Evolutionary conservation across 1,140 invertebrate species (phyloP).

Genomic region (Physella acuta): DNA sequence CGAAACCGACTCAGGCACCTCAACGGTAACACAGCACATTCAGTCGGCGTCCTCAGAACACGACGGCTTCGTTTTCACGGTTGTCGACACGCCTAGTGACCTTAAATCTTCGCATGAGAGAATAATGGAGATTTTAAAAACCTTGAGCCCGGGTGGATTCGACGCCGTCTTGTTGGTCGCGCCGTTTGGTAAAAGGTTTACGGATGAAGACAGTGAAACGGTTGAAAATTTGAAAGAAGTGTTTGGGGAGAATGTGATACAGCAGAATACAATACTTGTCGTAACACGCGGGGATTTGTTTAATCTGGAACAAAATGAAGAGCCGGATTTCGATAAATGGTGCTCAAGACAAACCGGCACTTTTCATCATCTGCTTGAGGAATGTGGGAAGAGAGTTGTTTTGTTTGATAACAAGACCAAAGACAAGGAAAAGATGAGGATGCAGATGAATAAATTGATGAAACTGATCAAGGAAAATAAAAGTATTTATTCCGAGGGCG

Average conservation of each 20-base stretch:
- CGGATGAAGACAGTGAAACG: neutral
- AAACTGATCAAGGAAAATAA: neutral
- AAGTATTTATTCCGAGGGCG: too few relatives aligned
- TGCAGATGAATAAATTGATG: neutral
- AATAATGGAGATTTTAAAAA: neutral
- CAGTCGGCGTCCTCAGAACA: neutral
- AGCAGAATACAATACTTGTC: conserved; percentile 2
- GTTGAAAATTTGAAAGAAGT: neutral
- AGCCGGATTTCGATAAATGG: neutral
- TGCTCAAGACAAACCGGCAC: neutral
- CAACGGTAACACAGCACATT: neutral
- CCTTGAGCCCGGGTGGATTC: neutral
- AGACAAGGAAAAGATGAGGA: neutral
- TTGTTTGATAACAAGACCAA: conserved; percentile 13
- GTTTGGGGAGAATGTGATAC: conserved; percentile 5
- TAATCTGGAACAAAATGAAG: neutral
- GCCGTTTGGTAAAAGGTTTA: neutral
- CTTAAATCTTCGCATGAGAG: neutral
- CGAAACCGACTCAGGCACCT: neutral
- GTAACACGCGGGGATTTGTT: conserved; percentile 10
- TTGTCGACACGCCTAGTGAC: neutral
- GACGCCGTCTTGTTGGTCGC: neutral
- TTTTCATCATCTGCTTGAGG: neutral
- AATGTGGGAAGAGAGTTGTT: neutral
- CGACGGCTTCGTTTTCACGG: neutral